These are phyloP conservation scores for Manis pentadactyla DNA, from an alignment of 2,797 vertebrate genomes.

Conservation along the genomic window DNA sequence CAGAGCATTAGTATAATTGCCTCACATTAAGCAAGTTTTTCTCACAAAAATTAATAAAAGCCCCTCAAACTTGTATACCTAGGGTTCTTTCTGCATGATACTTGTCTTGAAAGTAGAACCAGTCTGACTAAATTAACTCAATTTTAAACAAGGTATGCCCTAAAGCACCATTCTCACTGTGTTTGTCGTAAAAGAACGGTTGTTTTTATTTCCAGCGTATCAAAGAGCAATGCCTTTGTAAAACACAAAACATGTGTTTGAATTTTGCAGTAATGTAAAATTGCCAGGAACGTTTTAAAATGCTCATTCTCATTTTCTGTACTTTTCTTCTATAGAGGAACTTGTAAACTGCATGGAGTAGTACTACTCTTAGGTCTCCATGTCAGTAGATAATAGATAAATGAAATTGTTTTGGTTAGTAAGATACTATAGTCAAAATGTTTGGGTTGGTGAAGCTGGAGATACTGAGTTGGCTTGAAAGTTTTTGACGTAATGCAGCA, in stretches of 20 bases:
- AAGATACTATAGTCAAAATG: not conserved
- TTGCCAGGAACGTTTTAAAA: not conserved
- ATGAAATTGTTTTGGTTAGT: not conserved
- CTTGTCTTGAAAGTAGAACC: not conserved
- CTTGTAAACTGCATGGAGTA: not conserved
- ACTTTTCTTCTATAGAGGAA: not conserved
- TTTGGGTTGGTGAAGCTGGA: not conserved
- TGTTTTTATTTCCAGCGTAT: not conserved
- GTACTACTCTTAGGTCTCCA: not conserved
- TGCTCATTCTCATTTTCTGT: not conserved
- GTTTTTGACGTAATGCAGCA: not conserved
- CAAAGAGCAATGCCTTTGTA: not conserved
- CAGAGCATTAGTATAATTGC: not conserved
- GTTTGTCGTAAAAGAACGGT: not conserved
- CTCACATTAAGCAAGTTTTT: not conserved
- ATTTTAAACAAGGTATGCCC: not conserved
- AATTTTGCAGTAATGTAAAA: not conserved
- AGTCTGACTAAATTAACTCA: not conserved
- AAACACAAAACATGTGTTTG: not conserved
- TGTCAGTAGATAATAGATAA: not conserved
- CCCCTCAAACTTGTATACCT: not conserved
- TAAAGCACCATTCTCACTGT: not conserved
- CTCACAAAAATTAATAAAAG: slow-evolving; percentile 26
- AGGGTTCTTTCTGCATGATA: not conserved
- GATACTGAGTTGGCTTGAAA: not conserved